These are phyloP conservation scores for Trichacis sp. DNA, from an alignment of 2,888 invertebrate genomes.

Conservation along the genomic window DNA sequence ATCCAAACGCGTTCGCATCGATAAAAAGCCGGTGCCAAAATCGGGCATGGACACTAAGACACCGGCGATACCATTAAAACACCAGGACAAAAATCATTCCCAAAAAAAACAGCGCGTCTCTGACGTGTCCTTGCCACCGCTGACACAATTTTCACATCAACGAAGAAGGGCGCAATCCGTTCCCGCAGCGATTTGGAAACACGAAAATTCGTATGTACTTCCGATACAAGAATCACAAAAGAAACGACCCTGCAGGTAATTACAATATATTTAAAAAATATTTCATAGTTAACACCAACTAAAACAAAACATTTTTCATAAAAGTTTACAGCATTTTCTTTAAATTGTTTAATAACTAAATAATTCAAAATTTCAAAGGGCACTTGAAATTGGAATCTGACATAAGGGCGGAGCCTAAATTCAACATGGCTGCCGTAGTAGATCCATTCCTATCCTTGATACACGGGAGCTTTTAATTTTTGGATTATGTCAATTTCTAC, in stretches of 20 bases:
- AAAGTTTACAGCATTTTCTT: no score
- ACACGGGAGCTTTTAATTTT: no score
- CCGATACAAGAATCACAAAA: constrained; percentile 51
- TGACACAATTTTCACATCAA: constrained; percentile 55
- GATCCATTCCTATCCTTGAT: no score
- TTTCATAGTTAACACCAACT: no score
- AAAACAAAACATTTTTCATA: no score
- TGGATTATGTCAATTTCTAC: no score
- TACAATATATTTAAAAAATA: no score
- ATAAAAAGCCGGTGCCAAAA: constrained; percentile 49
- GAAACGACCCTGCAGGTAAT: constrained; percentile 62
- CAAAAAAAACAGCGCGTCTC: constrained; percentile 50
- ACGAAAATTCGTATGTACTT: constrained; percentile 25
- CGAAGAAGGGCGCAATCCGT: constrained; percentile 41
- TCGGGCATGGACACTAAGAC: constrained; percentile 67
- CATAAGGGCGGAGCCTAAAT: no score
- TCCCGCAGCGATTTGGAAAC: constrained; percentile 46
- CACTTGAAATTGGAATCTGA: no score
- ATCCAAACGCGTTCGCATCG: constrained; percentile 43
- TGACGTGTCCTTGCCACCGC: constrained; percentile 62
- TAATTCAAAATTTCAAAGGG: no score
- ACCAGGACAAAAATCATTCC: constrained; percentile 58
- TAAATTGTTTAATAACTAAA: no score
- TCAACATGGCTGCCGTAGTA: no score
- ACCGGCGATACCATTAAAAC: constrained; percentile 63